Percentiles rank a stretch among this genome's conserved stretches.
These are phyloP conservation scores for Galaxias olidus DNA, from an alignment of 2,797 vertebrate genomes.

Conservation along the genomic window DNA sequence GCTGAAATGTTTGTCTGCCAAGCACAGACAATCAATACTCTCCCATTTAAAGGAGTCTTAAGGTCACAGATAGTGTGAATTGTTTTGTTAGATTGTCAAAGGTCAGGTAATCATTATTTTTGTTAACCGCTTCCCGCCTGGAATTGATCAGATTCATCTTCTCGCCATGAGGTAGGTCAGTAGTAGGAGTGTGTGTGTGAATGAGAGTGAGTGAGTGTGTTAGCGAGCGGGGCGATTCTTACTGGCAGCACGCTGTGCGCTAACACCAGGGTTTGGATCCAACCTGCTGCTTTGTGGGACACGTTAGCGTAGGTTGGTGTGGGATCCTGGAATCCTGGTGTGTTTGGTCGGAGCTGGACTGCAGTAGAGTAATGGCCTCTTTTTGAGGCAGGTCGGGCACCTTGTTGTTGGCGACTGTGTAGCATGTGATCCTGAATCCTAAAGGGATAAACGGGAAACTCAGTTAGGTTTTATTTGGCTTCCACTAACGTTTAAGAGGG, in stretches of 20 bases:
- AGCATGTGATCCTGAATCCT: too few relatives aligned
- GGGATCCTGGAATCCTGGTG: too few relatives aligned
- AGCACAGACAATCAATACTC: slow-evolving; percentile 59
- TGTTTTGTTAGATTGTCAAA: slow-evolving; percentile 66
- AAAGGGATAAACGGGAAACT: too few relatives aligned
- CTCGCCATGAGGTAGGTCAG: slow-evolving; percentile 13
- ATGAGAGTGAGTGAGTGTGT: too few relatives aligned
- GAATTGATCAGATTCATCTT: slow-evolving; percentile 57
- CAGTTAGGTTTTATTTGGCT: too few relatives aligned
- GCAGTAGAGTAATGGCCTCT: too few relatives aligned
- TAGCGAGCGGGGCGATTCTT: slow-evolving; percentile 23
- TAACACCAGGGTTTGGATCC: neutral
- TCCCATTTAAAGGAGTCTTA: slow-evolving; percentile 61
- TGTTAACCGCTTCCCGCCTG: slow-evolving; percentile 45
- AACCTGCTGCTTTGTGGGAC: neutral
- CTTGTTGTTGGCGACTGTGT: too few relatives aligned
- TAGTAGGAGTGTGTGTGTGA: neutral
- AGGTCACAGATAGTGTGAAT: slow-evolving; percentile 65
- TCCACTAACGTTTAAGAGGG: too few relatives aligned
- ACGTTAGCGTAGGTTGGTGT: neutral
- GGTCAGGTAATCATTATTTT: slow-evolving; percentile 60
- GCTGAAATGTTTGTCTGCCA: slow-evolving; percentile 57
- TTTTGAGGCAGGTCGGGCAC: too few relatives aligned
- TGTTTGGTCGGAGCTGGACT: too few relatives aligned
- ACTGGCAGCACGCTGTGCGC: slow-evolving; percentile 15